phyloP scores from a whole-genome alignment of 2,888 invertebrate genomes.

The Embidobia sp. region DNA sequence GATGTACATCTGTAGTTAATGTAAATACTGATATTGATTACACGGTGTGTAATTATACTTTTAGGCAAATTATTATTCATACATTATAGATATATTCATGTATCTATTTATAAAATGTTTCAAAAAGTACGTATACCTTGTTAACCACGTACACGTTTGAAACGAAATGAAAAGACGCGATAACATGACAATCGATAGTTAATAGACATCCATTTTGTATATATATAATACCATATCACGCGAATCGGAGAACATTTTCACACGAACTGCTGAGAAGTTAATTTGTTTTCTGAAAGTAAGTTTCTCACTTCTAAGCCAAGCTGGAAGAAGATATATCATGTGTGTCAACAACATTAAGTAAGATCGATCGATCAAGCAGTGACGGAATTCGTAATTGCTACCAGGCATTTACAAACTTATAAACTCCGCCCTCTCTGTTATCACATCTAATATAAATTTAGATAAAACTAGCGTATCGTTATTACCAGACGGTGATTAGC shows the following conservation, averaged over 20 bases:
- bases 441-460: slow-evolving; percentile 46
- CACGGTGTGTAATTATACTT: too few relatives aligned
- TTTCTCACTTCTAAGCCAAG: slow-evolving; percentile 23
- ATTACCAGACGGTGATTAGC: slow-evolving; percentile 9
- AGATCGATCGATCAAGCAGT: slow-evolving; percentile 67
- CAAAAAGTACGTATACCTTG: too few relatives aligned
- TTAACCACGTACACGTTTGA: too few relatives aligned
- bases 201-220: too few relatives aligned
- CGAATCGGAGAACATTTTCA: slow-evolving; percentile 5
- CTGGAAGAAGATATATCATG: slow-evolving; percentile 63
- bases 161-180: too few relatives aligned
- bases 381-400: slow-evolving; percentile 61
- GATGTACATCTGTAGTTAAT: too few relatives aligned
- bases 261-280: slow-evolving; percentile 50
- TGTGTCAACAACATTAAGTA: slow-evolving; percentile 65
- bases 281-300: slow-evolving; percentile 51
- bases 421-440: slow-evolving; percentile 34
- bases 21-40: too few relatives aligned
- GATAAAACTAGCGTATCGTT: slow-evolving; percentile 51
- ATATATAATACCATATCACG: neutral
- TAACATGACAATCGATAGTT: too few relatives aligned
- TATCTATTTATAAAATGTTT: too few relatives aligned
- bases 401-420: slow-evolving; percentile 38
- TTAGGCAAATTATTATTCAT: too few relatives aligned
- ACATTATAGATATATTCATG: too few relatives aligned